phyloP scores from a whole-genome alignment of 92 coral and sea anemone species.

The Hydrozoanthus gracilis region DNA sequence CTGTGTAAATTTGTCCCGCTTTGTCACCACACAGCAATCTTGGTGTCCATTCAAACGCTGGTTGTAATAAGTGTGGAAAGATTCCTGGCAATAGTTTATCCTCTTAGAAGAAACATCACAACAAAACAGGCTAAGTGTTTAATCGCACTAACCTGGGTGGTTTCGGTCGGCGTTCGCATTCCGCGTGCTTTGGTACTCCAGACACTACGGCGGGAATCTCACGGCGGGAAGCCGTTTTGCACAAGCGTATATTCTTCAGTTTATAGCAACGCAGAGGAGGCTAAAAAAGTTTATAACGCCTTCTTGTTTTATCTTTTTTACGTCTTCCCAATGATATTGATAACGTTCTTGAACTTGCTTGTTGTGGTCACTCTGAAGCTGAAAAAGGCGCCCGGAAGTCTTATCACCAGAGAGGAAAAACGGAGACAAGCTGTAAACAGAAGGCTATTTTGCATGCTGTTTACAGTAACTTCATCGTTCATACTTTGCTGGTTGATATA shows the following conservation, averaged over 20 bases:
- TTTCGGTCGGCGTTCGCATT: constrained; percentile 5
- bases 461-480: constrained; percentile 15
- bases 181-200: constrained; percentile 8
- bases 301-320: constrained; percentile 23
- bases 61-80: constrained; percentile 34
- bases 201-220: neutral
- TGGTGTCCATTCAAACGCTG: constrained; percentile 38
- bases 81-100: constrained; percentile 35
- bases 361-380: constrained; percentile 9
- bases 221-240: neutral
- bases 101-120: constrained; percentile 28
- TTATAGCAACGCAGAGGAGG: neutral
- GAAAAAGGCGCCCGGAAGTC: constrained; percentile 20
- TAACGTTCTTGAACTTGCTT: neutral
- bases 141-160: constrained; percentile 7
- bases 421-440: constrained; percentile 23
- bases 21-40: constrained; percentile 29
- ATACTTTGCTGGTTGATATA: constrained; percentile 37
- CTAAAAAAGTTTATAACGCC: too few species aligned
- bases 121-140: neutral
- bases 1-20: constrained; percentile 20
- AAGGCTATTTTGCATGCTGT: constrained; percentile 30
- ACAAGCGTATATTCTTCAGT: neutral
- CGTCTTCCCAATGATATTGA: neutral
- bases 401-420: neutral